A percentile compares a stretch with the other conserved stretches of the same genome.
phyloP scores from a whole-genome alignment of 2,888 invertebrate species.

The Drosophila antonietae region DNA sequence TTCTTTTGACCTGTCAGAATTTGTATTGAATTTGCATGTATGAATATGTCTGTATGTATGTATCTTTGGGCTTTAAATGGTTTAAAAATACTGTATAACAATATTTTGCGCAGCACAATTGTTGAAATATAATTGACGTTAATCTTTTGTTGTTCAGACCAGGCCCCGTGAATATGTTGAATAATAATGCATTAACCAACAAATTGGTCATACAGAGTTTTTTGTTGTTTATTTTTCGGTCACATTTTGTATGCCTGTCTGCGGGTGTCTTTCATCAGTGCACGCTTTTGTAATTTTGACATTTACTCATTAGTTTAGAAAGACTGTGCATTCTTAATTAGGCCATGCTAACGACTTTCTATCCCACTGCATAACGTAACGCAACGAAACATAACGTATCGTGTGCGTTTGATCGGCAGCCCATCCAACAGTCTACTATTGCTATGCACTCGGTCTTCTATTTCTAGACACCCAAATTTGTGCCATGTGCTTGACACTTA shows the following conservation, averaged over 20 bases:
- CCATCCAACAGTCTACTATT: neutral
- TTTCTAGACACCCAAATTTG: conserved; percentile 58
- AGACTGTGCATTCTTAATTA: conserved; percentile 8
- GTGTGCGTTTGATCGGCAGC: conserved; percentile 28
- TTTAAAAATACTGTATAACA: conserved; percentile 31
- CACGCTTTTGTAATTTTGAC: conserved; percentile 23
- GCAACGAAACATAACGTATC: conserved; percentile 30
- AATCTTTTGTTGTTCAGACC: conserved; percentile 37
- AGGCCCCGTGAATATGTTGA: conserved; percentile 20
- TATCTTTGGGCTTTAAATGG: conserved; percentile 20
- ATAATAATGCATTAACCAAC: conserved; percentile 47
- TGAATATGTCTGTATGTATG: neutral
- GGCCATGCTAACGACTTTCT: conserved; percentile 5
- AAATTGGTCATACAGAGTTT: conserved; percentile 18
- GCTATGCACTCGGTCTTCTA: conserved; percentile 50
- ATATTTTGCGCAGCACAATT: conserved; percentile 29
- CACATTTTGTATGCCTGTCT: conserved; percentile 3
- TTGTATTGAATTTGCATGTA: conserved; percentile 9
- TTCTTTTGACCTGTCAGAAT: conserved; percentile 8
- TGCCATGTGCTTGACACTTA: conserved; percentile 56
- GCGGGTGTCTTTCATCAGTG: conserved; percentile 2
- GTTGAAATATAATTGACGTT: conserved; percentile 39
- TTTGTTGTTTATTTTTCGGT: conserved; percentile 24
- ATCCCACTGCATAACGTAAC: conserved; percentile 53
- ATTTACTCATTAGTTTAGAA: conserved; percentile 24